Base-by-base conservation (phyloP, 1,140 invertebrate genomes). In the Bathynomus jamesi region DNA sequence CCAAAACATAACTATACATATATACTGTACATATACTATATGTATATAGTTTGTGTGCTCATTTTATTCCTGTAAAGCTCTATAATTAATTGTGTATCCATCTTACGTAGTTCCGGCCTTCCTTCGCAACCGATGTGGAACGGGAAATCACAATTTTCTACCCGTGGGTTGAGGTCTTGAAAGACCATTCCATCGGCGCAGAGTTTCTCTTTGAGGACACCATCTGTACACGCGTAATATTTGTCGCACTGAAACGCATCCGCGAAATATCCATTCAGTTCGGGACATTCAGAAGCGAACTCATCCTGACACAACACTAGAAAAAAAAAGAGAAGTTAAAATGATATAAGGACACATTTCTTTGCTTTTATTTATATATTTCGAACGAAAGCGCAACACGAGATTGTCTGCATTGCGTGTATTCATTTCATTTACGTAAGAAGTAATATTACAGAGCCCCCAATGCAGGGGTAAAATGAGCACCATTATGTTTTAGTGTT, bases 141-240 rank as follows among this genome's bases (percentile, higher is more conserved):
- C n/a, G 73, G 93, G 80, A 93, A 91, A 82, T 94, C 92, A 80
- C 92, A 95, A 81, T 93, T 93, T 84, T 93, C 93, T 79, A 91
- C 85, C 82, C 91, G 91, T 74, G 89, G 86, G 82, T 90, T 93
- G 69, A 87, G 79, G 1, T 88, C 90, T 84, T 94, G 91, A 82
- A 93, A 94, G 24, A 93, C 91, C 17, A 94, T 84, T 72, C 92
- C 92, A 80, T 94, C 92, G 4, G 91, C 89, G 79, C 92, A 94
- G 0, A 92, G 84, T 81, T 92, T 91, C 76, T 88, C 87, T 64
- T 83, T 88, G 13, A 89, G 86, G 8, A 86, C 81, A 3, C 90
- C 90, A 74, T 93, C 90, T 0, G 83, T 80, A 79, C 92, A 94
- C 31, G 90, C 85, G 82, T 91, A 93, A 82, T 87, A 94, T 83